phyloP scores from a whole-genome alignment of 2,888 invertebrate genomes.

The Micoletzkya japonica region DNA sequence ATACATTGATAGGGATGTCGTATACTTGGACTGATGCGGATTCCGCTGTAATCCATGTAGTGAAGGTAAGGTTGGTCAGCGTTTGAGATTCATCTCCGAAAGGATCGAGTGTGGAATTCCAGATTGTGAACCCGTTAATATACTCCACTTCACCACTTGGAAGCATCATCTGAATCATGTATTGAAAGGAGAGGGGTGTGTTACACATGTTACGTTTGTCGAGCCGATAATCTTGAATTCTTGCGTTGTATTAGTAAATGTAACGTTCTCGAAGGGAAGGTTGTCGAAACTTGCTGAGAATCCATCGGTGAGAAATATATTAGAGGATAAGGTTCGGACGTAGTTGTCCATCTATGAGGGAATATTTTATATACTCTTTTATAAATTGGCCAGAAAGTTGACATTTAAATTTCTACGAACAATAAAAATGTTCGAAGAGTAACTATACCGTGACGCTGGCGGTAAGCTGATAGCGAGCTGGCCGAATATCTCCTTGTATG shows the following conservation, averaged over 20 bases:
- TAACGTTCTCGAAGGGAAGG: conserved; percentile 19
- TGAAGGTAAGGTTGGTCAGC: conserved; percentile 22
- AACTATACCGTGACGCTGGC: neutral
- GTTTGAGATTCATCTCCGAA: conserved; percentile 10
- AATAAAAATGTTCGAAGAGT: neutral
- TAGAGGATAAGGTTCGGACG: conserved; percentile 1
- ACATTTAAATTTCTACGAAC: no score
- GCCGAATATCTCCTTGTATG: conserved; percentile 29
- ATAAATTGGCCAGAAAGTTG: neutral
- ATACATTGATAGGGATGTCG: no score
- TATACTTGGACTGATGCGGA: conserved; percentile 9
- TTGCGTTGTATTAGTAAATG: conserved; percentile 8
- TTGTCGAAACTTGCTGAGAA: neutral
- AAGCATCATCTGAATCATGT: conserved; percentile 3
- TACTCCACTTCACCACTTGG: neutral
- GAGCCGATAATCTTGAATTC: neutral
- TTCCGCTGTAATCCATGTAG: conserved; percentile 11
- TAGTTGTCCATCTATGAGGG: conserved; percentile 4
- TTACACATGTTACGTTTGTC: conserved; percentile 1
- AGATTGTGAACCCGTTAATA: conserved; percentile 2
- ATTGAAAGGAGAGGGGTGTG: no score
- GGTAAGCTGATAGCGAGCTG: conserved; percentile 20
- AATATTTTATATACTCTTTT: neutral
- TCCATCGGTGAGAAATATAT: neutral
- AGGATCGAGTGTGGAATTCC: conserved; percentile 28